Percentiles rank a stretch among this genome's conserved stretches.
Conservation (phyloP, 1,140 invertebrate species). For the Psilanteris sp. region DNA sequence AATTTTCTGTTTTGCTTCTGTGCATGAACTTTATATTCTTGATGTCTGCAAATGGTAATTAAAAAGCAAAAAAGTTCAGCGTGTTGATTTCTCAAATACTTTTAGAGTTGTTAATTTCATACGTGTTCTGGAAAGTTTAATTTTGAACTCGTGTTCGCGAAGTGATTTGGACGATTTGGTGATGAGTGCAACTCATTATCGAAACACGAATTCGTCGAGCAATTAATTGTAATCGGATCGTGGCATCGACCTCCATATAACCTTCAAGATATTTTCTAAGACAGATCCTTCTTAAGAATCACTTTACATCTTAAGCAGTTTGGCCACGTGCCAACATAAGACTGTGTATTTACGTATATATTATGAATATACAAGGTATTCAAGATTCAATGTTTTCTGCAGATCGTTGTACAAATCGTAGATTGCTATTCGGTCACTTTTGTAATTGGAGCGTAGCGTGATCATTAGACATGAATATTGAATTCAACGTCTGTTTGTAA, state of each 20-base stretch:
- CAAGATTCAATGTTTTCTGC: background rate
- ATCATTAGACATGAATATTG: constrained; percentile 66
- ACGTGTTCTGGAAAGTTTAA: constrained; percentile 9
- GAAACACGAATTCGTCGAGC: constrained; percentile 41
- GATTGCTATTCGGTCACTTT: constrained; percentile 53
- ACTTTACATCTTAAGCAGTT: constrained; percentile 57
- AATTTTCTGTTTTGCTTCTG: too few relatives aligned
- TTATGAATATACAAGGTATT: constrained; percentile 29
- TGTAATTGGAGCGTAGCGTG: constrained; percentile 64
- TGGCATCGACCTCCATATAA: constrained; percentile 43
- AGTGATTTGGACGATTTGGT: constrained; percentile 41
- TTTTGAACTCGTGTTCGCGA: constrained; percentile 11
- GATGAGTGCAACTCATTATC: constrained; percentile 40
- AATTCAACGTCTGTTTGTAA: constrained; percentile 34
- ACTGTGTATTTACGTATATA: constrained; percentile 38
- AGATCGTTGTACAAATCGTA: constrained; percentile 50
- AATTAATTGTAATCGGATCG: constrained; percentile 58
- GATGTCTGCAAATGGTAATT: too few relatives aligned
- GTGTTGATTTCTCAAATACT: too few relatives aligned
- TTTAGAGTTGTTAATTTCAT: constrained; percentile 23
- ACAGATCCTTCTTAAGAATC: constrained; percentile 44
- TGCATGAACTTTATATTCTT: too few relatives aligned
- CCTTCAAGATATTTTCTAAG: constrained; percentile 59
- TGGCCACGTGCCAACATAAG: constrained; percentile 62
- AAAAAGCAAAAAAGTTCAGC: too few relatives aligned